Base-by-base conservation (phyloP, 53 echinoderm and acorn worm species). In the Stichopus horrens region DNA sequence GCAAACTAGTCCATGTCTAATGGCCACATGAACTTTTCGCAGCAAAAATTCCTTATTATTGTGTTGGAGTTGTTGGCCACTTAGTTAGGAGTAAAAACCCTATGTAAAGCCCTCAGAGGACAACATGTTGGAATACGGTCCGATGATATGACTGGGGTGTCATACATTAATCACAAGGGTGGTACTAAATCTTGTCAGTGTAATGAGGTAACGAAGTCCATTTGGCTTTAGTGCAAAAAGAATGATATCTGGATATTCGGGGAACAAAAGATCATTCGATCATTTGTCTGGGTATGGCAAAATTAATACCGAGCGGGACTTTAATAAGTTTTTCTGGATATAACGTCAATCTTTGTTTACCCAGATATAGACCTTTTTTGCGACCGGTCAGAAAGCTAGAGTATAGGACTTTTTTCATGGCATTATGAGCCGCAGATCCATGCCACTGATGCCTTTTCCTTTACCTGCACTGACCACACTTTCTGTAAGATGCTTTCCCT, bases 21-120 rank as follows among this genome's bases (percentile, higher is more conserved):
- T 53, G 68, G 11, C 55, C 23, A 14, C 60, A 86, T 88, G 65
- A 18, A 57, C 16, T 9, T 9, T 57, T 54, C 57, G 22, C 74
- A 81, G 19, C 74, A n/a, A 57, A 59, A 87, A 18, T 16, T 60
- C 18, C 90, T 87, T 51, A 90, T 90, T 57, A 93, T 90, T 76
- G 90, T 88, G 19, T 76, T 93, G 16, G 93, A 90, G 68, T 81
- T 90, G 63, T 84, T 93, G 5, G 93, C 88, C 59, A 83, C 83
- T 23, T 93, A 78, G 52, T 90, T 87, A 57, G 90, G 83, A 10
- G 20, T 90, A 52, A 82, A 90, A 84, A 58, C 90, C 16, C 83
- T 83, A 53, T 74, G 76, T 37, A 77, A 88, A 58, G 13, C 88
- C 7, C 53, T 80, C 11, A 81, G 9, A 22, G 88, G 74, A 21